phyloP scores from a whole-genome alignment of 2,113 vertebrate genomes.

The Gasterosteus nipponicus region DNA sequence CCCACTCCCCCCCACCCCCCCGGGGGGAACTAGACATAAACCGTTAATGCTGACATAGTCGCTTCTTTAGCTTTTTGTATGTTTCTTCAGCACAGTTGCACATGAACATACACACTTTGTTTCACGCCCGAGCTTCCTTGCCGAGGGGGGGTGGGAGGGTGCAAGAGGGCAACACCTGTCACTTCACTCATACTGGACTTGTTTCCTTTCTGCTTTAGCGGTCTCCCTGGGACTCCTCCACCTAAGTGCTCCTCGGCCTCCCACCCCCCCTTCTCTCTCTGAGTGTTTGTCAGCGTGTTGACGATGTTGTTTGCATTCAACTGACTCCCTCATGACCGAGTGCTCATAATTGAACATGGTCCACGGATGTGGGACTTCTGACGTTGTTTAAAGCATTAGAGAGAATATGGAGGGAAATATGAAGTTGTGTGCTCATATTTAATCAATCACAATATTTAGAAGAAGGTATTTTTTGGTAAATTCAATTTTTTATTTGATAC shows the following conservation, averaged over 20 bases:
- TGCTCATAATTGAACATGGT: neutral
- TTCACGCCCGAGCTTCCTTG: slow-evolving; percentile 11
- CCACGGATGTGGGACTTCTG: neutral
- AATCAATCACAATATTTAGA: neutral
- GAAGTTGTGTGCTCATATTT: neutral
- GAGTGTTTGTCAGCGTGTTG: neutral
- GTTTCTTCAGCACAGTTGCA: neutral
- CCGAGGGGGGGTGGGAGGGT: slow-evolving; percentile 15
- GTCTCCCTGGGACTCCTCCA: slow-evolving; percentile 28
- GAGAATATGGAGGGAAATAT: neutral
- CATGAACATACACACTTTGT: neutral
- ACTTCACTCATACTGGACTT: slow-evolving; percentile 30
- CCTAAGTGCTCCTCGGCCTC: slow-evolving; percentile 44
- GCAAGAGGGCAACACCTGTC: slow-evolving; percentile 44
- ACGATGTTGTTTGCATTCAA: neutral
- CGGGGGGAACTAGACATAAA: neutral
- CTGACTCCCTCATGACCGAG: neutral
- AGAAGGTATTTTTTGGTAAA: neutral
- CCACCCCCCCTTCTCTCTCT: neutral
- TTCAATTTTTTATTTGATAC: neutral
- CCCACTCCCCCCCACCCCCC: neutral
- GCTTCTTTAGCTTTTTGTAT: slow-evolving; percentile 1
- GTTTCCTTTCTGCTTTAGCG: slow-evolving; percentile 36
- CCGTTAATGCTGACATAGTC: slow-evolving; percentile 35
- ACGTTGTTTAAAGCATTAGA: neutral